phyloP scores from a whole-genome alignment of 1,140 invertebrate species.

The Microvelia longipes region DNA sequence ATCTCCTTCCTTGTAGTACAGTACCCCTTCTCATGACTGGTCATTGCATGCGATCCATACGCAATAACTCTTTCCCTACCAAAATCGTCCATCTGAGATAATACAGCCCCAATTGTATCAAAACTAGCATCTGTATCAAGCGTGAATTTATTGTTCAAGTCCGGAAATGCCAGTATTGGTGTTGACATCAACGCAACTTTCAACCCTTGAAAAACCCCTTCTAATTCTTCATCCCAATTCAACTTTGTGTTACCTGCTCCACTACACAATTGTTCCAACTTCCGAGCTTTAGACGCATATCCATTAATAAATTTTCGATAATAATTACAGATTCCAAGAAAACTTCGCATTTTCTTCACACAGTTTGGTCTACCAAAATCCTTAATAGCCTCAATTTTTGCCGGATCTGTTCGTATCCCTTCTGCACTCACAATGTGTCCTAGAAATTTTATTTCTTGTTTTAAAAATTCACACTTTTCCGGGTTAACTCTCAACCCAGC shows the following conservation, averaged over 20 bases:
- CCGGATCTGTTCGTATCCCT: background rate
- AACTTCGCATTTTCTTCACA: background rate
- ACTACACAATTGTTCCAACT: background rate
- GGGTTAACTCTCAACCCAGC: background rate
- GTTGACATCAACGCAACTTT: background rate
- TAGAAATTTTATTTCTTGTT: background rate
- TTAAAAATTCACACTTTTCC: background rate
- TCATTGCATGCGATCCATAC: no score
- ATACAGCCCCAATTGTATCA: background rate
- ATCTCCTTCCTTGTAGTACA: no score
- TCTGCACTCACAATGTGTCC: background rate
- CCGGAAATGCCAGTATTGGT: conserved; percentile 26
- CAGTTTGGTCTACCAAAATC: background rate
- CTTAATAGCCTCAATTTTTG: background rate
- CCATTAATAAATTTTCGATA: background rate
- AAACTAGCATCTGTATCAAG: conserved; percentile 25
- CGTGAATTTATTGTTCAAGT: conserved; percentile 26
- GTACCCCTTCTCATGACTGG: no score
- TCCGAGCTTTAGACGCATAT: background rate
- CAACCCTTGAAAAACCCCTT: background rate
- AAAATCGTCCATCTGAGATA: background rate
- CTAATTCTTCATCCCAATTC: background rate
- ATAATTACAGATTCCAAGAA: background rate
- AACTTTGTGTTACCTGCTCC: background rate
- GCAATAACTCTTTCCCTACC: no score